Evolutionary conservation across 2,888 invertebrate species (phyloP).

Genomic region (Lacanobia oleracea): DNA sequence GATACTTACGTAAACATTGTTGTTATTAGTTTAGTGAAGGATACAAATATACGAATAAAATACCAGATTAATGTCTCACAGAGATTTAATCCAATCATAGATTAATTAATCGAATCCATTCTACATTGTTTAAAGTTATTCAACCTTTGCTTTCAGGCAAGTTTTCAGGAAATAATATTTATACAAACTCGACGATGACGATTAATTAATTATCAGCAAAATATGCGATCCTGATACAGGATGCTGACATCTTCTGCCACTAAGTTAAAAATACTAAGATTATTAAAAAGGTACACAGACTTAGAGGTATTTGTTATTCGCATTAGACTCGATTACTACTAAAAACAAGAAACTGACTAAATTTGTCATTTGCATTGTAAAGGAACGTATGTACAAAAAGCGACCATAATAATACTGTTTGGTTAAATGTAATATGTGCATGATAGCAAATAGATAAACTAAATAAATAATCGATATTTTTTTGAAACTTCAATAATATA

Average conservation of each 20-base stretch:
- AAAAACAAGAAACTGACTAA: background rate
- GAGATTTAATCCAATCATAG: background rate
- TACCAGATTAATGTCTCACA: background rate
- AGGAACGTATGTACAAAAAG: too few species aligned
- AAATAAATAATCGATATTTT: too few species aligned
- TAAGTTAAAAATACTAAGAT: background rate
- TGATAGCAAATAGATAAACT: too few species aligned
- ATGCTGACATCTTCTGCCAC: background rate
- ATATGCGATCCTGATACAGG: background rate
- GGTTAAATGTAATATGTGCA: too few species aligned
- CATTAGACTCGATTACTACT: background rate
- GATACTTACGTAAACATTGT: constrained; percentile 25
- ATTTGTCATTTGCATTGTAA: background rate
- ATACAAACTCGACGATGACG: background rate
- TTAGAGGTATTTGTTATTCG: background rate
- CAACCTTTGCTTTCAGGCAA: background rate
- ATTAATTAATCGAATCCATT: background rate
- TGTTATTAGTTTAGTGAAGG: background rate
- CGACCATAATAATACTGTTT: too few species aligned
- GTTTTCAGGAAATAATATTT: background rate
- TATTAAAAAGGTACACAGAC: background rate
- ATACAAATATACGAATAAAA: constrained; percentile 4
- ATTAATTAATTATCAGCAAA: too few species aligned
- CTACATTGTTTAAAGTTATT: background rate
- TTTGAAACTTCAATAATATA: background rate